Conservation (phyloP, 2,113 vertebrate genomes). For the Uria aalge region DNA sequence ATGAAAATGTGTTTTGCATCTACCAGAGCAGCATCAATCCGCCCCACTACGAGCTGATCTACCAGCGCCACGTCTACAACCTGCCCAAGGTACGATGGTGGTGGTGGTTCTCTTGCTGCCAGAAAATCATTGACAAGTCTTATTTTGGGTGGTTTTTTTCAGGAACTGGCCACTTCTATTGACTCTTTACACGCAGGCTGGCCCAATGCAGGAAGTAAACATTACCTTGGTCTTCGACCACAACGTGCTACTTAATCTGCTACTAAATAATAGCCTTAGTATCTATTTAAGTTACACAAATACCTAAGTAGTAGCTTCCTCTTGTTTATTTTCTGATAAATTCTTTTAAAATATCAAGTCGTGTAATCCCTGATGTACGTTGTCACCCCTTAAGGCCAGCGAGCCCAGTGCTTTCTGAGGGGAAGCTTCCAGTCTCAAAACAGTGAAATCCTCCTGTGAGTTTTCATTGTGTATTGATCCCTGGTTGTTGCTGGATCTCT, state of each 20-base stretch:
- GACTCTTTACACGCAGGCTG: accelerated
- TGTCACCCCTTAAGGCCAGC: neutral
- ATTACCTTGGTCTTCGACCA: neutral
- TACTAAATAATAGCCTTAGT: neutral
- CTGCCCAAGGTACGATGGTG: slow-evolving; percentile 84
- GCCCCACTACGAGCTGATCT: slow-evolving; percentile 94
- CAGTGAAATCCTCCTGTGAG: accelerated
- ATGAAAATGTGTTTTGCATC: slow-evolving; percentile 93
- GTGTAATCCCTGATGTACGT: accelerated
- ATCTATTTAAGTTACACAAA: accelerated
- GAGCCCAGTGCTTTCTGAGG: accelerated
- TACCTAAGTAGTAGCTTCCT: neutral
- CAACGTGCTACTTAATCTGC: accelerated
- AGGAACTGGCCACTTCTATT: neutral
- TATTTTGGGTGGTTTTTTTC: accelerated
- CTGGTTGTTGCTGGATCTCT: neutral
- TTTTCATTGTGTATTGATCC: neutral
- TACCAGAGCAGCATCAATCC: slow-evolving; percentile 91
- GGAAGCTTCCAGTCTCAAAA: neutral
- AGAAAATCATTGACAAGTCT: too few relatives aligned
- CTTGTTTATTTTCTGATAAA: neutral
- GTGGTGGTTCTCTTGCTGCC: accelerated
- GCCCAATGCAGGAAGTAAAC: neutral
- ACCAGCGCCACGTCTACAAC: slow-evolving; percentile 89
- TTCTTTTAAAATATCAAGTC: neutral